Percentiles rank a stretch among this genome's conserved stretches.
Evolutionary conservation across 2,113 vertebrate species (phyloP).

Genomic region (Martes martes): DNA sequence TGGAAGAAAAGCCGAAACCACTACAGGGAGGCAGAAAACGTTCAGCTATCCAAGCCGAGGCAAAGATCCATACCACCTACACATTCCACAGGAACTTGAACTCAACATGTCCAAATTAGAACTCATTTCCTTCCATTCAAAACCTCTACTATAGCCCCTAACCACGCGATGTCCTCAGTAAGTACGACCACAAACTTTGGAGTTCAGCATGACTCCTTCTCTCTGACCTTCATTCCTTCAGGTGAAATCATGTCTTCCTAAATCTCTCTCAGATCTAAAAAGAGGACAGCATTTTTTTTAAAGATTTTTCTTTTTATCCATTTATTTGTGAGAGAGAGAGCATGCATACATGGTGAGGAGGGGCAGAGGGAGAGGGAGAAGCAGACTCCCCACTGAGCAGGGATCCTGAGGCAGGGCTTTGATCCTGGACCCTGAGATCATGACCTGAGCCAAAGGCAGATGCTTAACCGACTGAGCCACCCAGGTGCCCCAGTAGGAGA

Average conservation of each 20-base stretch:
- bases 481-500: background rate
- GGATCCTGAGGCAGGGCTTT: background rate
- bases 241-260: background rate
- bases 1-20: background rate
- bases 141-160: background rate
- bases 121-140: background rate
- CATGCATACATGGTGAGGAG: accelerated
- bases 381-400: background rate
- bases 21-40: background rate
- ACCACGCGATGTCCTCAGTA: background rate
- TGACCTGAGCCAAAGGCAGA: background rate
- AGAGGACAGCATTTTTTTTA: background rate
- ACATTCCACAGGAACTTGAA: background rate
- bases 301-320: background rate
- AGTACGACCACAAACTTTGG: background rate
- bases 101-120: background rate
- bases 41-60: background rate
- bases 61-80: background rate
- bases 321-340: background rate
- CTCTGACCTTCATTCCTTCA: background rate
- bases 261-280: background rate
- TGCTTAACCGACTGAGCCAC: background rate
- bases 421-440: background rate
- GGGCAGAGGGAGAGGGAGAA: background rate
- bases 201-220: background rate